Conservation (phyloP, 1,140 invertebrate species). For the Oppia nitens region DNA sequence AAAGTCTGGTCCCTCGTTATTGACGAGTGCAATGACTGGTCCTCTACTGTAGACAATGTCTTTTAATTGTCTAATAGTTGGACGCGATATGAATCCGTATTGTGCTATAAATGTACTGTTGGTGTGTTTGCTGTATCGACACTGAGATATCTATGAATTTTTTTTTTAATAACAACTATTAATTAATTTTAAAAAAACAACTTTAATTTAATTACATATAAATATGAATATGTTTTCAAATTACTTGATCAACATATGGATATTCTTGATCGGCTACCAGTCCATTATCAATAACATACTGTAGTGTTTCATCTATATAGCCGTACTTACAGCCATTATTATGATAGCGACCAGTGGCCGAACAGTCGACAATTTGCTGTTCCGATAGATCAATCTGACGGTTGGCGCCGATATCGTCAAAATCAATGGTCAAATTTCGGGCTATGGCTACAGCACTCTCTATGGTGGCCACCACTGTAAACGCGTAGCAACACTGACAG, state of each 20-base stretch:
- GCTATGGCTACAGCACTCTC: conserved; percentile 30
- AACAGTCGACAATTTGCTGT: conserved; percentile 16
- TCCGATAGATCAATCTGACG: conserved; percentile 27
- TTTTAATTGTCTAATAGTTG: background rate
- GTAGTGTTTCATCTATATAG: background rate
- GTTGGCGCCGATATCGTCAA: conserved; percentile 18
- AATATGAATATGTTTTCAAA: background rate
- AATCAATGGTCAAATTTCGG: conserved; percentile 21
- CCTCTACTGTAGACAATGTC: background rate
- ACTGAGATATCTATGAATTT: too few species aligned
- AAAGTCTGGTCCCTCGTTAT: background rate
- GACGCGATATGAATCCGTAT: background rate
- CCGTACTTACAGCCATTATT: conserved; percentile 1
- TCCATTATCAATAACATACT: conserved; percentile 3
- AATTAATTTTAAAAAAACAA: too few species aligned
- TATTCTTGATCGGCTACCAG: background rate
- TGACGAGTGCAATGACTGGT: background rate
- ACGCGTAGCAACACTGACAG: conserved; percentile 28
- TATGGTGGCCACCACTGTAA: conserved; percentile 32
- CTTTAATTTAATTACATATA: too few species aligned
- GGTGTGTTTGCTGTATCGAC: background rate
- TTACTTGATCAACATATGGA: conserved; percentile 1
- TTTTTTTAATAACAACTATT: too few species aligned
- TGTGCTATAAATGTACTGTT: background rate
- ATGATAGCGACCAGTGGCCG: conserved; percentile 5